Percentiles rank a stretch among this genome's conserved stretches.
These are phyloP conservation scores for Astur gentilis DNA, from an alignment of 2,113 vertebrate genomes.

Conservation along the genomic window DNA sequence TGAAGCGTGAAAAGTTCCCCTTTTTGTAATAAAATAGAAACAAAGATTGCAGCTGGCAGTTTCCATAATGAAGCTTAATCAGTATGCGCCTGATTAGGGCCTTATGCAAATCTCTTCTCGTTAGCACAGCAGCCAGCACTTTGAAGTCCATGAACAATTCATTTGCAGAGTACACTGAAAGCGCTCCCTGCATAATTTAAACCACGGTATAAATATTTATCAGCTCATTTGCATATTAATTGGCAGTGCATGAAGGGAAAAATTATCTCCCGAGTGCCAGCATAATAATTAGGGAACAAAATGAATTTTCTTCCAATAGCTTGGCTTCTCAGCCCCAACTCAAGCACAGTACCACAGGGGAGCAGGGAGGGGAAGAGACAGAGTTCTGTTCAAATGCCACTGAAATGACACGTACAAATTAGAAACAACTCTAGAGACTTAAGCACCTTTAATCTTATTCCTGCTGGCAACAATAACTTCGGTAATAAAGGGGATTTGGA, in stretches of 20 bases:
- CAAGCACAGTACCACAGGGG: conserved; percentile 70
- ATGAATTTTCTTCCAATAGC: conserved; percentile 82
- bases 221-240: conserved; percentile 99
- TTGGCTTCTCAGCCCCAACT: conserved; percentile 77
- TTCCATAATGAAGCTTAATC: conserved; percentile 99
- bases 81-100: conserved; percentile 99
- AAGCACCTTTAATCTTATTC: conserved; percentile 83
- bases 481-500: conserved; percentile 79
- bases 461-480: conserved; percentile 82
- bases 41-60: conserved; percentile 98
- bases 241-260: conserved; percentile 86
- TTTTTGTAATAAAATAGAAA: conserved; percentile 97
- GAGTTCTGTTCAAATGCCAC: conserved; percentile 77
- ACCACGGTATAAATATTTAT: conserved; percentile 99
- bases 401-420: conserved; percentile 79
- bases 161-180: conserved; percentile 97
- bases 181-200: conserved; percentile 99
- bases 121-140: conserved; percentile 96
- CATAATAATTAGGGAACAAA: conserved; percentile 95
- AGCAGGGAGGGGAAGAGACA: conserved; percentile 65
- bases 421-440: conserved; percentile 80
- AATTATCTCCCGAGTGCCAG: conserved; percentile 86
- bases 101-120: conserved; percentile 98
- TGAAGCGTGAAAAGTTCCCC: conserved; percentile 93
- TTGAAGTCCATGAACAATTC: conserved; percentile 99